Conservation (phyloP, 2,888 invertebrate species). For the Hololepta plana region DNA sequence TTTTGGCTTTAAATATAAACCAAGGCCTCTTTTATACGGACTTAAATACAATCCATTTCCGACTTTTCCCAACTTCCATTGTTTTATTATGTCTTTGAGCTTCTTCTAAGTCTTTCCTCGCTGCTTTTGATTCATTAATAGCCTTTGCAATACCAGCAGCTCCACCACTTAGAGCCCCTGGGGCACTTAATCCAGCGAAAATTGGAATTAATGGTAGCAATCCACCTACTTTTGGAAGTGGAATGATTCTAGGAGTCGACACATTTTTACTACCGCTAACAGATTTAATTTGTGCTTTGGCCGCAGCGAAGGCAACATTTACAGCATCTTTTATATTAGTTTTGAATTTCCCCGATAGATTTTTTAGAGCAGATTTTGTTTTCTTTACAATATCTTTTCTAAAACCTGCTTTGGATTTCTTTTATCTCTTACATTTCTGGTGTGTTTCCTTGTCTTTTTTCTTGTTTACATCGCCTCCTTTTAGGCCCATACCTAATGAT, state of each 20-base stretch:
- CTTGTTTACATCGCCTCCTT: neutral
- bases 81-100: neutral
- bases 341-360: no score
- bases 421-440: no score
- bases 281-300: neutral
- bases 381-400: neutral
- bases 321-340: neutral
- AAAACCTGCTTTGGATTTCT: neutral
- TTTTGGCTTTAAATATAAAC: conserved; percentile 9
- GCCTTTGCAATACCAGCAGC: conserved; percentile 10
- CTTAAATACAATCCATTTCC: neutral
- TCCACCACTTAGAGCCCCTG: conserved; percentile 17
- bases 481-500: conserved; percentile 10
- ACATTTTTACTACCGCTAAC: neutral
- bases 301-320: neutral
- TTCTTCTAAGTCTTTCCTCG: conserved; percentile 1
- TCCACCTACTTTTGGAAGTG: conserved; percentile 11
- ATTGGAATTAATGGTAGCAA: conserved; percentile 15
- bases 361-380: neutral
- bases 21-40: conserved; percentile 7
- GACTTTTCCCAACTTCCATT: neutral
- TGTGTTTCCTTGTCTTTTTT: conserved; percentile 8
- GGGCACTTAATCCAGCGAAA: conserved; percentile 15
- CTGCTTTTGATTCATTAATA: neutral
- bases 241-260: neutral